phyloP scores from a whole-genome alignment of 2,797 vertebrate genomes.

The Cyprinodon diabolis region DNA sequence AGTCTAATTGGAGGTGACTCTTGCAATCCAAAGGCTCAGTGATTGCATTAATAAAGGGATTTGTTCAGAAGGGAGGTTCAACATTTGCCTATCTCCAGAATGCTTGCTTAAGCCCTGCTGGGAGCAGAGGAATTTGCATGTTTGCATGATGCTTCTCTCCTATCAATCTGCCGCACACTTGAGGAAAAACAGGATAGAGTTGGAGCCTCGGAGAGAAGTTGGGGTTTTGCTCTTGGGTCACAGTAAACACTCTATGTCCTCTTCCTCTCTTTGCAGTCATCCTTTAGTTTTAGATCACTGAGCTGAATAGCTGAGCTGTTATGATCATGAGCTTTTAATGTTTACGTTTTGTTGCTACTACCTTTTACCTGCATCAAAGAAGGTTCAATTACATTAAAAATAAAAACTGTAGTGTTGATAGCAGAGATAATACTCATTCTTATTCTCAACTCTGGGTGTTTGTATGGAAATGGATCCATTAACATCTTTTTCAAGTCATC shows the following conservation, averaged over 20 bases:
- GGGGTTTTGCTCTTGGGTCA: constrained; percentile 29
- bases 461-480: neutral
- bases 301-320: neutral
- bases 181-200: constrained; percentile 43
- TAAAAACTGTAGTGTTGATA: neutral
- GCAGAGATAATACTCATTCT: no score
- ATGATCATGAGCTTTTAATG: neutral
- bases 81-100: constrained; percentile 50
- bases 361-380: neutral
- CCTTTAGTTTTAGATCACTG: neutral
- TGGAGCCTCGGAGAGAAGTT: constrained; percentile 7
- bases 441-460: no score
- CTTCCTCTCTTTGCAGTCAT: neutral
- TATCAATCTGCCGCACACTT: constrained; percentile 20
- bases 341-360: neutral
- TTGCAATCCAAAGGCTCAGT: constrained; percentile 17
- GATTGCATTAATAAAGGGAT: constrained; percentile 35
- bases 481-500: neutral
- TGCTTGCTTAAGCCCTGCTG: constrained; percentile 38
- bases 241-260: constrained; percentile 37
- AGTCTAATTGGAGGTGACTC: constrained; percentile 31
- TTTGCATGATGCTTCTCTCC: constrained; percentile 10
- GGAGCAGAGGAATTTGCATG: constrained; percentile 53
- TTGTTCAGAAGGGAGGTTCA: constrained; percentile 53
- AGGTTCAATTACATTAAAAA: neutral